Conservation (phyloP, 2,113 vertebrate genomes). For the Diadophis punctatus region DNA sequence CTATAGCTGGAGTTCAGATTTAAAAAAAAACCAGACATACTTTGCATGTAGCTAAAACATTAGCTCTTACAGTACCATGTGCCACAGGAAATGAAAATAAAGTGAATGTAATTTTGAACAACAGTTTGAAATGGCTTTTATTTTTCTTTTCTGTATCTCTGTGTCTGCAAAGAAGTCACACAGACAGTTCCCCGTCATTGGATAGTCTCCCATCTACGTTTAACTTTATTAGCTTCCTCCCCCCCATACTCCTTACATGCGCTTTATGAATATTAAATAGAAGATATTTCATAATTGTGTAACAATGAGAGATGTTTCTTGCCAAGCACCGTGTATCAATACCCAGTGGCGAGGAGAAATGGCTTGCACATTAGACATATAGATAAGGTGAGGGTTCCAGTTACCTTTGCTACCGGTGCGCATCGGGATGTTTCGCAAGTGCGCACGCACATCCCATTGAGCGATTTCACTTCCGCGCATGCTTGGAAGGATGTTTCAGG, state of each 20-base stretch:
- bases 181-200: not conserved
- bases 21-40: not conserved
- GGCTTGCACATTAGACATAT: not conserved
- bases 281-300: not conserved
- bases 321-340: not conserved
- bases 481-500: too few species aligned
- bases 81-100: not conserved
- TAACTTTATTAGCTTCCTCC: not conserved
- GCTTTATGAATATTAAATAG: not conserved
- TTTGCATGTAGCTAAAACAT: slow-evolving; percentile 25
- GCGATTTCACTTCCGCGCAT: too few species aligned
- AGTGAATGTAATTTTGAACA: slow-evolving; percentile 11
- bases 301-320: not conserved
- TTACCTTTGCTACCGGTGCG: too few species aligned
- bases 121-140: not conserved
- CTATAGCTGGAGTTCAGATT: not conserved
- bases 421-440: too few species aligned
- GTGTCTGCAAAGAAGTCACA: not conserved
- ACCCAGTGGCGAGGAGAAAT: not conserved
- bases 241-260: not conserved
- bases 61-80: not conserved
- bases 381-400: too few species aligned
- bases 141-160: not conserved
- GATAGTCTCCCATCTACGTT: not conserved
- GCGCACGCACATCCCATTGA: too few species aligned